phyloP scores from a whole-genome alignment of 2,888 invertebrate species.

The Caenorhabditis sinica region DNA sequence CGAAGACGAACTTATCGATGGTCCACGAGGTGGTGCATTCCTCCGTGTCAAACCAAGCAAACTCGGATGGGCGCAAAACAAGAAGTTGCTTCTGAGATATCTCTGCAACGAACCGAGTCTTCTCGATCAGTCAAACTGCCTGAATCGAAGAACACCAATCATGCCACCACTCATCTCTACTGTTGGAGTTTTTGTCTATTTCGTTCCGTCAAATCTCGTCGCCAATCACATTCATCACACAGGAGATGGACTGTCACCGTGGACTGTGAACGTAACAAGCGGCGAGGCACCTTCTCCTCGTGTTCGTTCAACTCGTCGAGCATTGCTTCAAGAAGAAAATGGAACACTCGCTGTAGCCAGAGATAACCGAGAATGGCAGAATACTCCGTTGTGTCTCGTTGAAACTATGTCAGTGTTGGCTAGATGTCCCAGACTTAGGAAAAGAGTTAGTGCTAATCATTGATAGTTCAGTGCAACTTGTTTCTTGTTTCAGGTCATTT shows the following conservation, averaged over 20 bases:
- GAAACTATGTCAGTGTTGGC: conserved; percentile 74
- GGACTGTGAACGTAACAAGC: conserved; percentile 66
- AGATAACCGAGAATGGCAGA: conserved; percentile 59
- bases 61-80: conserved; percentile 75
- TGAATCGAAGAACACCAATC: conserved; percentile 65
- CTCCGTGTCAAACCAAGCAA: conserved; percentile 63
- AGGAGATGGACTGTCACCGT: conserved; percentile 76
- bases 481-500: conserved; percentile 41
- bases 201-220: conserved; percentile 65
- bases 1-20: conserved; percentile 64
- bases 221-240: conserved; percentile 72
- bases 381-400: conserved; percentile 66
- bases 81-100: conserved; percentile 71
- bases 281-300: conserved; percentile 64
- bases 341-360: conserved; percentile 56
- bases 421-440: conserved; percentile 72
- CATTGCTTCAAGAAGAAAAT: conserved; percentile 57
- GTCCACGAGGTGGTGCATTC: conserved; percentile 65
- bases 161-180: conserved; percentile 72
- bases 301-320: conserved; percentile 68
- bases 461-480: background rate
- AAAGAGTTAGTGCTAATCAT: conserved; percentile 40
- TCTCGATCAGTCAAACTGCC: conserved; percentile 56
- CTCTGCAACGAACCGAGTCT: conserved; percentile 71
- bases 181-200: conserved; percentile 71